Conservation (phyloP, 2,888 invertebrate species). For the Ceriagrion tenellum region DNA sequence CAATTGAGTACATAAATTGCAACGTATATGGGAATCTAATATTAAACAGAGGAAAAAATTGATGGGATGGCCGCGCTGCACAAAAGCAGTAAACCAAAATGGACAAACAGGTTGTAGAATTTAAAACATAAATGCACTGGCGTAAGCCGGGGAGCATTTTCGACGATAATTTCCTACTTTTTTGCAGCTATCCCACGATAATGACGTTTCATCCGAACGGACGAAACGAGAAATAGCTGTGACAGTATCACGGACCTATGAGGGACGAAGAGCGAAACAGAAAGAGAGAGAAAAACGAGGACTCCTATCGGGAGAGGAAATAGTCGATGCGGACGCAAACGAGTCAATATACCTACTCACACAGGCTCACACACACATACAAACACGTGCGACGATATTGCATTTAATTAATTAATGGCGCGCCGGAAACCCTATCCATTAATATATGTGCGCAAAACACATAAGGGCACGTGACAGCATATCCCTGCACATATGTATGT, state of each 20-base stretch:
- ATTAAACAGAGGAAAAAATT: neutral
- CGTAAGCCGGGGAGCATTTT: neutral
- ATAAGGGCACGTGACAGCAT: neutral
- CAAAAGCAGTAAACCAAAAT: neutral
- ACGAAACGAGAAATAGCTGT: neutral
- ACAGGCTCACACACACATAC: neutral
- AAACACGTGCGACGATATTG: neutral
- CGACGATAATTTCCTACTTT: neutral
- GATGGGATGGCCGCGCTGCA: neutral
- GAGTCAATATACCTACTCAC: conserved; percentile 26
- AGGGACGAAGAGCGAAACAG: neutral
- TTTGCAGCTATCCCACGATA: neutral
- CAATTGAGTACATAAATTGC: neutral
- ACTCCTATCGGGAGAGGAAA: neutral
- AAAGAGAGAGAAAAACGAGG: neutral
- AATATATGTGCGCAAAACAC: neutral
- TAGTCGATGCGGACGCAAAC: neutral
- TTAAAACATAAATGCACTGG: neutral
- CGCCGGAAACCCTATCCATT: conserved; percentile 10
- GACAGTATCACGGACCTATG: neutral
- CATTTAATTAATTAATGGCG: conserved; percentile 57
- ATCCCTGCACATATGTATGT: neutral
- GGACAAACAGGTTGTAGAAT: neutral
- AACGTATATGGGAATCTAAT: neutral
- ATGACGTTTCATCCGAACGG: neutral